These are phyloP conservation scores for Callocephalon fimbriatum DNA, from an alignment of 2,113 vertebrate species.

Conservation along the genomic window DNA sequence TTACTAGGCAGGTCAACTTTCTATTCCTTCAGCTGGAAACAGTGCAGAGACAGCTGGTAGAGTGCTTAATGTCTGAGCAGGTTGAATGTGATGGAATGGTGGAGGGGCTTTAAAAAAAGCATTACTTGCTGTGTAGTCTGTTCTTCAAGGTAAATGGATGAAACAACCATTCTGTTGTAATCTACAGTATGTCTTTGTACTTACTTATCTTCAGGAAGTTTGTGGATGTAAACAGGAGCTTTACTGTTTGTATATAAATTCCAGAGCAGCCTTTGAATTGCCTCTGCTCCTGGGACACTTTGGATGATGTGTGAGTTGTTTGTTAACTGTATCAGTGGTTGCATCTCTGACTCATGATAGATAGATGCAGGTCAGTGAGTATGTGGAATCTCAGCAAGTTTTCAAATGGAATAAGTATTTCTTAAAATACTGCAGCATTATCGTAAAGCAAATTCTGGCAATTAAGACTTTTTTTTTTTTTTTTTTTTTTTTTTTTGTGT, in stretches of 20 bases:
- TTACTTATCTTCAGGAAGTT: background rate
- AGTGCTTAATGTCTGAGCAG: background rate
- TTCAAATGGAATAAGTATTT: conserved; percentile 34
- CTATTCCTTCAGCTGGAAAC: background rate
- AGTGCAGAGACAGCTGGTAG: background rate
- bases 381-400: conserved; percentile 35
- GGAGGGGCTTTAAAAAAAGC: background rate
- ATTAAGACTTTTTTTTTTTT: background rate
- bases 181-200: background rate
- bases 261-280: background rate
- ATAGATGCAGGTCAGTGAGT: conserved; percentile 3
- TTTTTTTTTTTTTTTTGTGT: conserved; percentile 43
- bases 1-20: background rate
- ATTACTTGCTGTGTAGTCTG: background rate
- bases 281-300: conserved; percentile 15
- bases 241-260: background rate
- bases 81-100: background rate
- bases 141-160: background rate
- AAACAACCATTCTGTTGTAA: background rate
- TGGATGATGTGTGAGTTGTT: background rate
- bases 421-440: conserved; percentile 52
- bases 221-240: background rate
- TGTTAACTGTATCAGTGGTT: background rate
- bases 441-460: conserved; percentile 53
- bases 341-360: background rate